phyloP scores from a whole-genome alignment of 92 coral and sea anemone genomes.

The Virgularia gustaviana region DNA sequence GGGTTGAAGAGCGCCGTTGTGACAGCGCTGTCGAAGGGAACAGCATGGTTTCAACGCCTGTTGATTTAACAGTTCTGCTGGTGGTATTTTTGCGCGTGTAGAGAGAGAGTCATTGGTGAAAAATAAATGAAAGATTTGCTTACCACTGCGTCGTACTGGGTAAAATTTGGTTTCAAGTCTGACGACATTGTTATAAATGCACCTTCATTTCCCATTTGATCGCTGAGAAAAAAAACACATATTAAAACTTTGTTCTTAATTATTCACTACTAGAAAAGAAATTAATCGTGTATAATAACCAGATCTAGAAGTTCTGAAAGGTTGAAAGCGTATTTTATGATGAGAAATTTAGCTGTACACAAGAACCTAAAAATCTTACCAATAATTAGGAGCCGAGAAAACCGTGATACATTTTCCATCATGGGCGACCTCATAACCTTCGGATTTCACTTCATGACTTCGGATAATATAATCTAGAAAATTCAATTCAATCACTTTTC shows the following conservation, averaged over 20 bases:
- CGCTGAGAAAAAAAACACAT: conserved; percentile 51
- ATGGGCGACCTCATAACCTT: conserved; percentile 89
- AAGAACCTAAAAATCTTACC: conserved; percentile 50
- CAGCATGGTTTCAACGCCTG: too few relatives aligned
- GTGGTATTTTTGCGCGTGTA: too few relatives aligned
- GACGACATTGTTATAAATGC: conserved; percentile 86
- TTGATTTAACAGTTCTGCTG: too few relatives aligned
- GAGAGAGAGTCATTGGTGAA: too few relatives aligned
- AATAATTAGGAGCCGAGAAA: conserved; percentile 95
- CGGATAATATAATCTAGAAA: conserved; percentile 86
- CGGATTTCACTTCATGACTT: conserved; percentile 95
- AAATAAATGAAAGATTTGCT: conserved; percentile 47
- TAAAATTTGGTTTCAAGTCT: conserved; percentile 79
- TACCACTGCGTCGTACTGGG: conserved; percentile 94
- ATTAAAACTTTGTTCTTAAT: neutral
- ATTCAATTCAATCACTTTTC: neutral
- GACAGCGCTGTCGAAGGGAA: too few relatives aligned
- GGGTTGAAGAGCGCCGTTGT: too few relatives aligned
- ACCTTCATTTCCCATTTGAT: conserved; percentile 96
- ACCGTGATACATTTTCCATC: conserved; percentile 90
- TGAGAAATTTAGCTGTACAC: neutral
- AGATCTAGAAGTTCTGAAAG: too few relatives aligned
- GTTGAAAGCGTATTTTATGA: neutral
- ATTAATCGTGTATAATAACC: neutral
- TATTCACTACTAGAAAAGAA: neutral